Conservation (phyloP, 1,140 invertebrate genomes). For the Drosophila takahashii region DNA sequence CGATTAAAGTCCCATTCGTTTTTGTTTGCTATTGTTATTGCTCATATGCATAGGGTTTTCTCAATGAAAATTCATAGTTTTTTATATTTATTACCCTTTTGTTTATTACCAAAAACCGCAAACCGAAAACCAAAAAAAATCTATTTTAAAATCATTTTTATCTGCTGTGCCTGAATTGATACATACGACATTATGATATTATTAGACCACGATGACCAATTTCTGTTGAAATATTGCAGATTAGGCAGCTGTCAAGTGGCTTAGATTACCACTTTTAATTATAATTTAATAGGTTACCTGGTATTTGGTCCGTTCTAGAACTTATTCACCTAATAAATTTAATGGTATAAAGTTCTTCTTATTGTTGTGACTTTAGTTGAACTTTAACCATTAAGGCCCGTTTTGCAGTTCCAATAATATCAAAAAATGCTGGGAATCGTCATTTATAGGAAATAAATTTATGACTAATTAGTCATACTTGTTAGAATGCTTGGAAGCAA, state of each 20-base stretch:
- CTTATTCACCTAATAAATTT: not conserved
- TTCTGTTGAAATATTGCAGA: slow-evolving; percentile 1
- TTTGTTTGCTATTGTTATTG: slow-evolving; percentile 2
- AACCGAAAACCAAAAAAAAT: no score
- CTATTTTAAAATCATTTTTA: not conserved
- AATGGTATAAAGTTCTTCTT: not conserved
- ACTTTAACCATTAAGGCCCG: not conserved
- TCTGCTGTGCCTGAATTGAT: not conserved
- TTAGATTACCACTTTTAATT: not conserved
- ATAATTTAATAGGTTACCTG: not conserved
- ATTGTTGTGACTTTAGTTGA: not conserved
- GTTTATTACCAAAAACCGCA: not conserved
- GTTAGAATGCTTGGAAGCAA: not conserved
- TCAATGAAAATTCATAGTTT: not conserved
- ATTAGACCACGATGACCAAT: slow-evolving; percentile 27
- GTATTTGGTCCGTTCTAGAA: no score
- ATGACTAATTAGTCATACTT: not conserved
- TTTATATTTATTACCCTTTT: not conserved
- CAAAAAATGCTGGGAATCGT: not conserved
- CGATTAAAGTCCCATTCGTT: not conserved
- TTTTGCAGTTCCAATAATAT: not conserved
- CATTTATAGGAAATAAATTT: not conserved
- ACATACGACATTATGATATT: slow-evolving; percentile 15
- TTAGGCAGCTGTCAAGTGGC: not conserved
- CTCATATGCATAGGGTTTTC: not conserved